Evolutionary conservation across 2,888 invertebrate genomes (phyloP), one percentile per base, ranked within the genome.

Genomic region (Leptopilina drosophilae): DNA sequence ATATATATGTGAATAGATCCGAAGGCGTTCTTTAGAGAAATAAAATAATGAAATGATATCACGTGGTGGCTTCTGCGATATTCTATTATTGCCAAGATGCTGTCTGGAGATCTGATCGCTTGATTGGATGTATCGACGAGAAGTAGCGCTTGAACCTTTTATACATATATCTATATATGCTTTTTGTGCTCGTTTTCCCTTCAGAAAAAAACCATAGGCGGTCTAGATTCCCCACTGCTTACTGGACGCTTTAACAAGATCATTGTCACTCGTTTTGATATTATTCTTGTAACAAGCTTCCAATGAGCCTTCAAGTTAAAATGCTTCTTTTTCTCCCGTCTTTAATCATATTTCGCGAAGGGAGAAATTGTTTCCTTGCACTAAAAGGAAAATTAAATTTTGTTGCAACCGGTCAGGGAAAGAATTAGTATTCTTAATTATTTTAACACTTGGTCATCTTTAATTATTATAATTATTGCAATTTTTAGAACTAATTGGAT

Each of bases 1-100:
- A 42, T 42, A 42, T 42, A 42, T 7, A 42, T 82, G 65, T 46
- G 64, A 79, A 46, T 56, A 73, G 77, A 78, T 77, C 33, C 76
- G 78, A 79, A 78, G 79, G 80, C 80, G 80, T 79, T 79, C 26
- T 26, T 53, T 20, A 49, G 26, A 20, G 42, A 7, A 42, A 7
- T 7, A 42, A 42, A 5, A 8, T 7, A 42, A 42, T 7, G n/a
- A 7, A 78, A 73, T 78, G 78, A 11, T 49, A 49, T 79, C 84
- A 83, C 82, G 81, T 78, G 65, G 81, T 78, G 65, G 81, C 84
- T 85, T 82, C 80, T 81, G 33, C 33, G 80, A 78, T 49, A 49
- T 49, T 20, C 46, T 15, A 46, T 49, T 49, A 59, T 59, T 59
- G 59, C 56, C n/a, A 12, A n/a, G 56, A 56, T 56, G 56, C 59